These are phyloP conservation scores for Crossaster papposus DNA, from an alignment of 53 echinoderm and acorn worm genomes.

Conservation along the genomic window DNA sequence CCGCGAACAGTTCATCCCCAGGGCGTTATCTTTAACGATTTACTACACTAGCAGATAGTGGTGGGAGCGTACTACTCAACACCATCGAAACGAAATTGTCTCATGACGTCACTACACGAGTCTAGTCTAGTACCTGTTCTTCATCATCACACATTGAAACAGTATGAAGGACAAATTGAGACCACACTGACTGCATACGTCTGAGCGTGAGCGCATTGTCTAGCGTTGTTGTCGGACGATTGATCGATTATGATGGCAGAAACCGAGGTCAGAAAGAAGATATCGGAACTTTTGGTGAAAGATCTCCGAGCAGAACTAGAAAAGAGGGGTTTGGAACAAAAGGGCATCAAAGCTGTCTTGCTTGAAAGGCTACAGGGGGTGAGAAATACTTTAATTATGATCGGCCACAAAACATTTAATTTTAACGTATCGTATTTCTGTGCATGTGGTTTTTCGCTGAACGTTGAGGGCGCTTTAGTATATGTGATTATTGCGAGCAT, in stretches of 20 bases:
- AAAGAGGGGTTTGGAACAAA: constrained; percentile 76
- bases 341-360: constrained; percentile 92
- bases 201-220: background rate
- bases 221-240: background rate
- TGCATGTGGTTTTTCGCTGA: background rate
- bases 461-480: background rate
- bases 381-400: background rate
- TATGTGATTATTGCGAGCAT: no score
- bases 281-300: constrained; percentile 85
- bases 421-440: background rate
- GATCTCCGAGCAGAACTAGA: constrained; percentile 87
- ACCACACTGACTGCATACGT: background rate
- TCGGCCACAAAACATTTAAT: background rate
- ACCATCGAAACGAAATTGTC: no score
- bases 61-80: no score
- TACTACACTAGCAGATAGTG: no score
- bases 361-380: constrained; percentile 88
- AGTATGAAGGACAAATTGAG: background rate
- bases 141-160: background rate
- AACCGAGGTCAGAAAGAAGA: constrained; percentile 61
- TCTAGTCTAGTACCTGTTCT: background rate
- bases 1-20: no score
- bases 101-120: background rate
- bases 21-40: no score
- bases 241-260: constrained; percentile 14